These are phyloP conservation scores for Chouioia cunea DNA, from an alignment of 2,888 invertebrate genomes.

Conservation along the genomic window DNA sequence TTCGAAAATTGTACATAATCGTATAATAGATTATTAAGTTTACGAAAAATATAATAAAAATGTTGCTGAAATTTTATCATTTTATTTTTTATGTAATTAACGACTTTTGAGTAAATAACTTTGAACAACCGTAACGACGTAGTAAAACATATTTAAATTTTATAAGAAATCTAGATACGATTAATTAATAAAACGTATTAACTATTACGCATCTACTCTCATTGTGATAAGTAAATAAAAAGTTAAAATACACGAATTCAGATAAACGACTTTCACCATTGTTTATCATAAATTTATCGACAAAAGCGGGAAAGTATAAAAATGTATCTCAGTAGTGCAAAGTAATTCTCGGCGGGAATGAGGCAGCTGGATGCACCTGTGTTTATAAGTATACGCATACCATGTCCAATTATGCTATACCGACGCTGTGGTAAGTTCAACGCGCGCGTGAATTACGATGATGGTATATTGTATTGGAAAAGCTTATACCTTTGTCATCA, in stretches of 20 bases:
- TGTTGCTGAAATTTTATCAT: too few species aligned
- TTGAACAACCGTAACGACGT: too few species aligned
- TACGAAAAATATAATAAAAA: too few species aligned
- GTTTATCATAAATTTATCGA: conserved; percentile 15
- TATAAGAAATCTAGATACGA: not conserved
- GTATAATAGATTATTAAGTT: too few species aligned
- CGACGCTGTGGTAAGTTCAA: conserved; percentile 44
- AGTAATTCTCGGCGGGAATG: too few species aligned
- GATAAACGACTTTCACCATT: conserved; percentile 18
- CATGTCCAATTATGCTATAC: conserved; percentile 38
- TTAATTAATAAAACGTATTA: not conserved
- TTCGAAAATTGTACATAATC: too few species aligned
- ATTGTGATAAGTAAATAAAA: not conserved
- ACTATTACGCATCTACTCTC: not conserved
- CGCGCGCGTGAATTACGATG: conserved; percentile 28
- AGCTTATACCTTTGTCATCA: not conserved
- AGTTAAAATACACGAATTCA: not conserved
- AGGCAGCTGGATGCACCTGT: not conserved
- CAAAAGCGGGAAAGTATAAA: conserved; percentile 3
- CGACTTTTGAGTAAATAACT: too few species aligned
- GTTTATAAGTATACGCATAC: conserved; percentile 25
- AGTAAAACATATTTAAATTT: too few species aligned
- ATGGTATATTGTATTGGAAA: conserved; percentile 27
- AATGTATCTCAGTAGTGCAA: conserved; percentile 32
- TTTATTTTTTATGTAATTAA: too few species aligned